phyloP scores from a whole-genome alignment of 2,113 vertebrate species.

The Trachemys scripta region DNA sequence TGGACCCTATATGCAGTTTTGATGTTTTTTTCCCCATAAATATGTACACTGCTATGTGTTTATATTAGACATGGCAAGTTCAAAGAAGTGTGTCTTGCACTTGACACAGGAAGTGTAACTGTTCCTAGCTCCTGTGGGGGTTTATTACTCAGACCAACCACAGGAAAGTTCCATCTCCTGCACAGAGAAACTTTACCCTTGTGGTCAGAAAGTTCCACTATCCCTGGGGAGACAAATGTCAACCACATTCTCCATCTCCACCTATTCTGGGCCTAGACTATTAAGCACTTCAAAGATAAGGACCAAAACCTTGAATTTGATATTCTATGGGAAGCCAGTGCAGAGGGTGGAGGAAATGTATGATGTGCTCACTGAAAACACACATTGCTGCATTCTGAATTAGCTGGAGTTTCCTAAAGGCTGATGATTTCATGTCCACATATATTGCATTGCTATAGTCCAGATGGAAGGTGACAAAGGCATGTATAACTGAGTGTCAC shows the following conservation, averaged over 20 bases:
- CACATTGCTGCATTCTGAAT: neutral
- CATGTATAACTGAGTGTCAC: too few relatives aligned
- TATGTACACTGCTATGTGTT: slow-evolving; percentile 39
- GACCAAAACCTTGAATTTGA: neutral
- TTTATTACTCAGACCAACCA: neutral
- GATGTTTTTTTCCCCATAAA: slow-evolving; percentile 49
- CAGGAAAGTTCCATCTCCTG: neutral
- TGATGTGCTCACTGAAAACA: neutral
- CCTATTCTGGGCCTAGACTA: neutral
- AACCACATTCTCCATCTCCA: too few relatives aligned
- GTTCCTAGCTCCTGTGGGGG: neutral
- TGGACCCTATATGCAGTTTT: slow-evolving; percentile 42
- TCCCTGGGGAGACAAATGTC: neutral
- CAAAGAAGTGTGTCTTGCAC: slow-evolving; percentile 27
- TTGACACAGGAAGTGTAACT: neutral
- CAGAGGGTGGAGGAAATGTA: neutral
- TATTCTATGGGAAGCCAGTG: neutral
- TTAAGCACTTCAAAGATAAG: neutral
- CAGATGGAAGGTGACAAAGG: too few relatives aligned
- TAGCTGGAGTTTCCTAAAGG: neutral
- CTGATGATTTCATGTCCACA: neutral
- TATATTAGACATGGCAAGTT: slow-evolving; percentile 55
- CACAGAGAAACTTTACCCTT: neutral
- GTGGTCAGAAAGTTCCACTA: neutral
- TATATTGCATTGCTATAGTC: neutral